Evolutionary conservation across 2,113 vertebrate species (phyloP).

Genomic region (Psephotus haematonotus): DNA sequence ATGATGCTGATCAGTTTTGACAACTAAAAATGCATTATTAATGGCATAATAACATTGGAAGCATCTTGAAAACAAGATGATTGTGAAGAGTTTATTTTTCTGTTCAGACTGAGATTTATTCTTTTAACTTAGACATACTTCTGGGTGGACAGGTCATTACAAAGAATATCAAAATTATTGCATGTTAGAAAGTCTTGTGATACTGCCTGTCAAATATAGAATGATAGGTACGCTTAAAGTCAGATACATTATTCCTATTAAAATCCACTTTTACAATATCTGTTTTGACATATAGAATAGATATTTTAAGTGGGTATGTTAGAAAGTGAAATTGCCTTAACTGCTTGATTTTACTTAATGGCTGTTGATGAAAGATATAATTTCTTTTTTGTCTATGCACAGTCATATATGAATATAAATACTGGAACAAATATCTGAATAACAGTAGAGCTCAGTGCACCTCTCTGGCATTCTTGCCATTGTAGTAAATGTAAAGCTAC

Average conservation of each 20-base stretch:
- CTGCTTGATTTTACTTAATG: slow-evolving; percentile 52
- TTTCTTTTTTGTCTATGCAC: neutral
- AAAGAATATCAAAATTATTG: neutral
- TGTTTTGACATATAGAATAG: slow-evolving; percentile 9
- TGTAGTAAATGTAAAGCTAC: neutral
- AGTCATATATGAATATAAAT: slow-evolving; percentile 49
- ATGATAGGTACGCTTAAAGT: neutral
- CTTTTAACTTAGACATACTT: slow-evolving; percentile 52
- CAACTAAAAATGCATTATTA: slow-evolving; percentile 81
- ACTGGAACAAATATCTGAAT: slow-evolving; percentile 28
- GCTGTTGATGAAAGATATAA: neutral
- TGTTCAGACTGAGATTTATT: slow-evolving; percentile 21
- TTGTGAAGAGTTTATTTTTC: slow-evolving; percentile 58
- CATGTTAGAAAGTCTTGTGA: neutral
- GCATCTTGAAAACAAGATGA: slow-evolving; percentile 66
- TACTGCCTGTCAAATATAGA: neutral
- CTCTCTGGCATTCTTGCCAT: neutral
- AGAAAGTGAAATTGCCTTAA: slow-evolving; percentile 7
- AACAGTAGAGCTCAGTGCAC: neutral
- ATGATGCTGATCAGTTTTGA: slow-evolving; percentile 75
- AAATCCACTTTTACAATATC: slow-evolving; percentile 41
- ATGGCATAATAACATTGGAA: slow-evolving; percentile 76
- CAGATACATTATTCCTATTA: neutral
- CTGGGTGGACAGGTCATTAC: slow-evolving; percentile 23
- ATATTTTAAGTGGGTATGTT: slow-evolving; percentile 39